phyloP scores from a whole-genome alignment of 2,888 invertebrate species.

The Cheilosia grossa region DNA sequence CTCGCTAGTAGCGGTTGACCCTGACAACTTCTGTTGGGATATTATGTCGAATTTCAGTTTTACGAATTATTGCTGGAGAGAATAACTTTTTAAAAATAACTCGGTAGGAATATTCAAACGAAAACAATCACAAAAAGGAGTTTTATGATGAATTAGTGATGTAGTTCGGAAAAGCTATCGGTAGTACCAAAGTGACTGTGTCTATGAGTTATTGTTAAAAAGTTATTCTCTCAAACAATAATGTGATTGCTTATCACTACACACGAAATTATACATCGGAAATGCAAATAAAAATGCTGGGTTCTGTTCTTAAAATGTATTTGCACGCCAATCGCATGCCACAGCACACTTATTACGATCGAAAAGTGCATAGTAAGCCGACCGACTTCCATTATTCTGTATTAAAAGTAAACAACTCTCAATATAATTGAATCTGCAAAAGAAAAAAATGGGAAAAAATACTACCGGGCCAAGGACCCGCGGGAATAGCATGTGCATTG shows the following conservation, averaged over 20 bases:
- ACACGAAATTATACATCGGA: conserved; percentile 17
- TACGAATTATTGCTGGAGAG: too few relatives aligned
- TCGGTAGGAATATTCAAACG: too few relatives aligned
- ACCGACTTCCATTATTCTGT: conserved; percentile 50
- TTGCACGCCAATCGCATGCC: conserved; percentile 59
- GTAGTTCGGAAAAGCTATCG: too few relatives aligned
- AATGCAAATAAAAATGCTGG: conserved; percentile 9
- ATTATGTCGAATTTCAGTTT: too few relatives aligned
- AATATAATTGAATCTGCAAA: conserved; percentile 60
- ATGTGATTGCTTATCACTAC: conserved; percentile 16
- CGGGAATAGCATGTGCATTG: conserved; percentile 3
- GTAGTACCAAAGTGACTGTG: too few relatives aligned
- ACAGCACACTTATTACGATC: conserved; percentile 26
- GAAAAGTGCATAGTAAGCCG: conserved; percentile 5
- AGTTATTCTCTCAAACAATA: too few relatives aligned
- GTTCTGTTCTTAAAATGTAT: conserved; percentile 19
- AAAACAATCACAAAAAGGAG: too few relatives aligned
- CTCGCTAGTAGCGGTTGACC: too few relatives aligned
- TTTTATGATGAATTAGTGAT: too few relatives aligned
- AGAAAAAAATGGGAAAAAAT: conserved; percentile 8
- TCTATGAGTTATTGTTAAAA: too few relatives aligned
- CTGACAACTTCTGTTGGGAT: too few relatives aligned
- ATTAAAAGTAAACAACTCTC: conserved; percentile 64
- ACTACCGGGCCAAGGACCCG: conserved; percentile 27
- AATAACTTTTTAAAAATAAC: too few relatives aligned